Percentiles rank a stretch among this genome's conserved stretches.
These are phyloP conservation scores for Perca schrenkii DNA, from an alignment of 2,113 vertebrate genomes.

Conservation along the genomic window DNA sequence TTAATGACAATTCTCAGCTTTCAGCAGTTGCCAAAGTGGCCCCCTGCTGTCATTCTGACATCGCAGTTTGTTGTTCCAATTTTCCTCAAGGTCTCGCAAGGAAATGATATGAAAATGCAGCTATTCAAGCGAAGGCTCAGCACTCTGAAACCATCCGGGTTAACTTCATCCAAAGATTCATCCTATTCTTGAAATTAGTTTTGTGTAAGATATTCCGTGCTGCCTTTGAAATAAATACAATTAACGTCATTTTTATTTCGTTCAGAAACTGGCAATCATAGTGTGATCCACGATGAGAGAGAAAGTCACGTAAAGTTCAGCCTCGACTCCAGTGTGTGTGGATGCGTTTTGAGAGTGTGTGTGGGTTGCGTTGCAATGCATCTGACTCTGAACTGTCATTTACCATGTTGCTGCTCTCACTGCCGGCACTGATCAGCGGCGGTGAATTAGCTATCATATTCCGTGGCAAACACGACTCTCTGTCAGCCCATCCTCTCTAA, in stretches of 20 bases:
- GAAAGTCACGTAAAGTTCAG: slow-evolving; percentile 64
- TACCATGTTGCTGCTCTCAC: slow-evolving; percentile 40
- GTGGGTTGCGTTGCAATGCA: slow-evolving; percentile 1
- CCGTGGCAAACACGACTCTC: slow-evolving; percentile 45
- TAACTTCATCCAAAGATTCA: slow-evolving; percentile 40
- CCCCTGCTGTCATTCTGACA: slow-evolving; percentile 15
- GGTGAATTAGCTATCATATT: slow-evolving; percentile 57
- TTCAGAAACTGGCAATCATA: slow-evolving; percentile 22
- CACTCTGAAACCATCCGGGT: slow-evolving; percentile 13
- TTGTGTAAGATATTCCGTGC: slow-evolving; percentile 15
- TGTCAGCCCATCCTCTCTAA: slow-evolving; percentile 60
- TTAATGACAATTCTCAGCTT: slow-evolving; percentile 46
- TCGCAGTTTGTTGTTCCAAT: neutral
- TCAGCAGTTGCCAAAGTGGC: slow-evolving; percentile 27
- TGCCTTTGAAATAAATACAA: slow-evolving; percentile 55
- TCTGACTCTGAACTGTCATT: slow-evolving; percentile 45
- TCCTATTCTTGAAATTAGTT: slow-evolving; percentile 56
- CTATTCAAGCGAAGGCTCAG: neutral
- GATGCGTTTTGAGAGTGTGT: neutral
- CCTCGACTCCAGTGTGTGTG: neutral
- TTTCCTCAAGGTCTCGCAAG: neutral
- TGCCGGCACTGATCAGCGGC: slow-evolving; percentile 53
- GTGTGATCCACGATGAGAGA: neutral
- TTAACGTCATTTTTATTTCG: slow-evolving; percentile 35
- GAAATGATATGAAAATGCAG: slow-evolving; percentile 2